A percentile compares a stretch with the other conserved stretches of the same genome.
These are phyloP conservation scores for Hyposmocoma kahamanoa DNA, from an alignment of 1,140 invertebrate genomes.

Conservation along the genomic window DNA sequence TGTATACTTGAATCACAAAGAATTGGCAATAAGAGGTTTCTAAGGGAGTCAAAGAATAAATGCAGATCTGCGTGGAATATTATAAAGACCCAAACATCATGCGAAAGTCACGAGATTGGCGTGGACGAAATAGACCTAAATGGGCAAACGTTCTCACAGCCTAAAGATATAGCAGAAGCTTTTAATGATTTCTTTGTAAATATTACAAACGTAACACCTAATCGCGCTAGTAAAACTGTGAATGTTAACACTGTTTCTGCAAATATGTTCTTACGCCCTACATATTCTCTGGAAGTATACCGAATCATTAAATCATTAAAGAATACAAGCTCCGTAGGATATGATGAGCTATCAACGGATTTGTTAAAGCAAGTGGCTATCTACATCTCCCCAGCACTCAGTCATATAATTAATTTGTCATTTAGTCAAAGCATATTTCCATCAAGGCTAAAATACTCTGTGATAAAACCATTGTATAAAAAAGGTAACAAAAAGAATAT, in stretches of 20 bases:
- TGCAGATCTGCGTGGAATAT: too few species aligned
- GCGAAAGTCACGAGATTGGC: too few species aligned
- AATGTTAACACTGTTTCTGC: too few species aligned
- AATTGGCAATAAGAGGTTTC: too few species aligned
- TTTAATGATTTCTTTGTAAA: background rate
- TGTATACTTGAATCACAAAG: too few species aligned
- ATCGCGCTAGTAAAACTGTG: background rate
- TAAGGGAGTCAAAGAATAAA: too few species aligned
- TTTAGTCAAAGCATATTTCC: background rate
- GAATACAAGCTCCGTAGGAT: background rate
- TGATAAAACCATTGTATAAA: constrained; percentile 22
- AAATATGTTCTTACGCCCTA: background rate
- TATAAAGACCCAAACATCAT: too few species aligned
- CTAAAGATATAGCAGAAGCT: background rate
- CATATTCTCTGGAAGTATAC: background rate
- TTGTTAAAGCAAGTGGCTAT: background rate
- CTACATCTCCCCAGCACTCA: background rate
- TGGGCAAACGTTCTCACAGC: background rate
- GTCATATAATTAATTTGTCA: background rate
- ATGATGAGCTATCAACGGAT: background rate
- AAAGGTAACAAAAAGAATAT: constrained; percentile 14
- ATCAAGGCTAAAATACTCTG: constrained; percentile 11
- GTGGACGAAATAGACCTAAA: too few species aligned
- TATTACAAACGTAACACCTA: background rate
- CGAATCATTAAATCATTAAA: background rate